Conservation (phyloP, 1,140 invertebrate species). For the Pseudomyrmex flavicornis region DNA sequence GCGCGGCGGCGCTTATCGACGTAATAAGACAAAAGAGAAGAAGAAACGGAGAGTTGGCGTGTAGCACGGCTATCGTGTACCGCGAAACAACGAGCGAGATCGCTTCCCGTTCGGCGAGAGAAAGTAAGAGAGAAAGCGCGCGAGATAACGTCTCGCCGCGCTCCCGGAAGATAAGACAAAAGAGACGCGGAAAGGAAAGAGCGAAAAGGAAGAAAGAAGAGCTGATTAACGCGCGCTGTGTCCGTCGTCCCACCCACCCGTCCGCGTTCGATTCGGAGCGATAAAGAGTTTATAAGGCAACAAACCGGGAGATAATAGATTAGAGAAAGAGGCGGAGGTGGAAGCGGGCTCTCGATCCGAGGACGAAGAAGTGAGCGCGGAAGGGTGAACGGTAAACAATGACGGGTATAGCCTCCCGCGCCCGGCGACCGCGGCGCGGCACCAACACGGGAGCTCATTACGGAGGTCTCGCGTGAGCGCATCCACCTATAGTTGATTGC, state of each 20-base stretch:
- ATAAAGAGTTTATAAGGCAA: constrained; percentile 83
- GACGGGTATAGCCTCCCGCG: constrained; percentile 76
- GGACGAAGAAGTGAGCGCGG: constrained; percentile 10
- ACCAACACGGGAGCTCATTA: constrained; percentile 83
- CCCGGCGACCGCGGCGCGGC: constrained; percentile 69
- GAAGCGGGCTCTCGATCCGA: background rate
- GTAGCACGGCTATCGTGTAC: constrained; percentile 17
- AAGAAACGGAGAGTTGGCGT: background rate
- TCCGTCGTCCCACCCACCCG: constrained; percentile 78
- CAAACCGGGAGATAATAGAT: constrained; percentile 81
- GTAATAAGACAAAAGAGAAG: constrained; percentile 62
- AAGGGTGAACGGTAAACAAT: constrained; percentile 78
- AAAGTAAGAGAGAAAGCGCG: constrained; percentile 8
- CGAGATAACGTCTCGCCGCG: background rate
- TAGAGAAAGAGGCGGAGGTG: constrained; percentile 65
- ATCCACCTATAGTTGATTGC: constrained; percentile 81
- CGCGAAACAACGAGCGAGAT: background rate
- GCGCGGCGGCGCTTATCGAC: constrained; percentile 51
- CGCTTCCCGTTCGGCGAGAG: background rate
- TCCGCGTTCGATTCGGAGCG: constrained; percentile 78
- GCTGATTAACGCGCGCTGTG: constrained; percentile 81
- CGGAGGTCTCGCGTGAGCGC: constrained; percentile 79
- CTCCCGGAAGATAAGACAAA: background rate
- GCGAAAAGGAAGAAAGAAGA: background rate
- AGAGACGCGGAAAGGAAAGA: background rate